A percentile compares a stretch with the other conserved stretches of the same genome.
Conservation (phyloP, 2,797 vertebrate species). For the Pipistrellus pygmaeus region DNA sequence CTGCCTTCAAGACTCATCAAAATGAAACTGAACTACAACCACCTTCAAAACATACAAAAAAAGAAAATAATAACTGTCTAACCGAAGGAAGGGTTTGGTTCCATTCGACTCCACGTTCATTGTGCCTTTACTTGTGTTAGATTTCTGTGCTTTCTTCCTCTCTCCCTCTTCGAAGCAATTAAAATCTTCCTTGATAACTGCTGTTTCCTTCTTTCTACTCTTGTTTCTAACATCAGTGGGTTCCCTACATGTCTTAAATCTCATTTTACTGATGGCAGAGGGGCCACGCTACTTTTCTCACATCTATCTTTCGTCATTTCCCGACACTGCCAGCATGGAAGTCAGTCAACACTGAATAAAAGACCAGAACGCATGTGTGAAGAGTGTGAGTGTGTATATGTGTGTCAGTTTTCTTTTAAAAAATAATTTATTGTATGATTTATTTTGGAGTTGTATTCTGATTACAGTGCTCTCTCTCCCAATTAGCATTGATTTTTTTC, state of each 20-base stretch:
- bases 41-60: constrained; percentile 55
- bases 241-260: constrained; percentile 28
- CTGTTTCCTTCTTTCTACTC: constrained; percentile 60
- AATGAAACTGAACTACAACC: constrained; percentile 46
- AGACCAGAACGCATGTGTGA: constrained; percentile 35
- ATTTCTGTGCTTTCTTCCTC: constrained; percentile 69
- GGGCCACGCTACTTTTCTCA: constrained; percentile 6
- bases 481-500: neutral
- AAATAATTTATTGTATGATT: constrained; percentile 81
- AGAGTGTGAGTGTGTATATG: neutral
- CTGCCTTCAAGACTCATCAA: constrained; percentile 60
- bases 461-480: constrained; percentile 51
- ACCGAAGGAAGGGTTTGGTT: constrained; percentile 72
- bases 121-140: constrained; percentile 83
- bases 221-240: constrained; percentile 26
- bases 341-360: constrained; percentile 71
- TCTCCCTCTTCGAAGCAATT: constrained; percentile 69
- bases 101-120: constrained; percentile 77
- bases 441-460: constrained; percentile 67
- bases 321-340: constrained; percentile 15
- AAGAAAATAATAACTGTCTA: constrained; percentile 42
- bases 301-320: constrained; percentile 23
- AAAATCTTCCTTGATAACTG: constrained; percentile 72
- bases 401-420: constrained; percentile 57
- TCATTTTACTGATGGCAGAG: constrained; percentile 5